These are phyloP conservation scores for Chouioia cunea DNA, from an alignment of 2,888 invertebrate genomes.

Conservation along the genomic window DNA sequence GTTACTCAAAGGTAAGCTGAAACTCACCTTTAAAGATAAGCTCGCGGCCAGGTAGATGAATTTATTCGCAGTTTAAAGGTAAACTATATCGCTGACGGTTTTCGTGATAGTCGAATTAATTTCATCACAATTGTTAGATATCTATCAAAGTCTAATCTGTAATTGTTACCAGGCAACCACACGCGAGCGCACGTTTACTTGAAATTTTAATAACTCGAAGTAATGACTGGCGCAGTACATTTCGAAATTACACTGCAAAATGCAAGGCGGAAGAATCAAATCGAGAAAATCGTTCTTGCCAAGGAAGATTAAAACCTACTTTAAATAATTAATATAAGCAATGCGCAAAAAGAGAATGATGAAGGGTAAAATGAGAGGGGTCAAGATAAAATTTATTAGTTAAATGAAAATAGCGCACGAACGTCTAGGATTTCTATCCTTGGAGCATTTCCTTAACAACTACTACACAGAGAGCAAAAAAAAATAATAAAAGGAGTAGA, in stretches of 20 bases:
- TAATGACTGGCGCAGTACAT: neutral
- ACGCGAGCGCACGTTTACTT: too few relatives aligned
- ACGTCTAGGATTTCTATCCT: neutral
- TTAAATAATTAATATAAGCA: slow-evolving; percentile 2
- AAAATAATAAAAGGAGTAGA: neutral
- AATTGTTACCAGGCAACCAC: too few relatives aligned
- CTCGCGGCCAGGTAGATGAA: too few relatives aligned
- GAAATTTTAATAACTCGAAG: slow-evolving; percentile 6
- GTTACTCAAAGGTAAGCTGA: too few relatives aligned
- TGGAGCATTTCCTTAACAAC: neutral
- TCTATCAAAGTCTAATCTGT: too few relatives aligned
- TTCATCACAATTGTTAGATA: too few relatives aligned
- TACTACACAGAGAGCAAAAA: neutral
- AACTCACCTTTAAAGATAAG: too few relatives aligned
- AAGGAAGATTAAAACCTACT: slow-evolving; percentile 18
- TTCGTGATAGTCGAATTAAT: too few relatives aligned
- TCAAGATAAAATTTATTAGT: neutral
- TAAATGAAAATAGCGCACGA: slow-evolving; percentile 3
- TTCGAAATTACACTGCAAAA: neutral
- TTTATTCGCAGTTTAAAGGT: too few relatives aligned
- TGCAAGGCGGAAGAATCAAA: neutral
- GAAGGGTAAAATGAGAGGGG: neutral
- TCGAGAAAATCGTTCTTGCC: neutral
- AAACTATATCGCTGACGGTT: too few relatives aligned
- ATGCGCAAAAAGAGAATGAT: too few relatives aligned